These are phyloP conservation scores for Bolinopsis microptera DNA, from an alignment of 37 sponge, comb jelly and placozoan genomes.

Conservation along the genomic window DNA sequence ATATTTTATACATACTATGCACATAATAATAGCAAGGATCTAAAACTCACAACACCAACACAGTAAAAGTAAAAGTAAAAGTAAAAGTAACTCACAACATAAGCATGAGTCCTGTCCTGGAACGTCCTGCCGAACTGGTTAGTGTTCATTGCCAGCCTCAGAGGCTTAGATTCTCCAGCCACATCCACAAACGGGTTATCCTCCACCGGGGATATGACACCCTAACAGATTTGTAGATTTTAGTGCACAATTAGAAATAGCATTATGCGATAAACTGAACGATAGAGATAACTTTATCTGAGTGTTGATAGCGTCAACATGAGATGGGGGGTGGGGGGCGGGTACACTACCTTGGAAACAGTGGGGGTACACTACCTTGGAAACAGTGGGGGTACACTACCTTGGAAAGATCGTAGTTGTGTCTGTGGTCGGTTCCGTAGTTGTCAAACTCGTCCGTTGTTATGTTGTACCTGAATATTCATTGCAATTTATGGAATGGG, in stretches of 20 bases:
- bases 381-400: too few species aligned
- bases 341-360: too few species aligned
- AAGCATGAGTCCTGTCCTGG: slow-evolving; percentile 76
- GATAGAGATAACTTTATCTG: too few species aligned
- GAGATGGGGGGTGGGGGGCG: too few species aligned
- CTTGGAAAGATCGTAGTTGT: slow-evolving; percentile 73
- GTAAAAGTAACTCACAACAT: not conserved
- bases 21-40: too few species aligned
- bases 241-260: not conserved
- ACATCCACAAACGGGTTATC: slow-evolving; percentile 92
- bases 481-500: not conserved
- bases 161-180: slow-evolving; percentile 65
- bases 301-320: too few species aligned
- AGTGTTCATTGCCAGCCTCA: slow-evolving; percentile 93
- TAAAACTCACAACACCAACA: too few species aligned
- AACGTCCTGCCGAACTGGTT: slow-evolving; percentile 99
- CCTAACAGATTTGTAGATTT: too few species aligned
- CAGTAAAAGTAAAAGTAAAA: too few species aligned
- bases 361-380: too few species aligned
- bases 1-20: too few species aligned
- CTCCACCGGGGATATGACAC: slow-evolving; percentile 81
- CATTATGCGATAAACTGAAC: not conserved
- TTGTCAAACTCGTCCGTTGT: slow-evolving; percentile 99
- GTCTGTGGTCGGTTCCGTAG: slow-evolving; percentile 75
- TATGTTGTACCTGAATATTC: slow-evolving; percentile 97